Percentiles rank a stretch among this genome's conserved stretches.
Evolutionary conservation across 2,888 invertebrate genomes (phyloP).

Genomic region (Podotricha telesiphe): DNA sequence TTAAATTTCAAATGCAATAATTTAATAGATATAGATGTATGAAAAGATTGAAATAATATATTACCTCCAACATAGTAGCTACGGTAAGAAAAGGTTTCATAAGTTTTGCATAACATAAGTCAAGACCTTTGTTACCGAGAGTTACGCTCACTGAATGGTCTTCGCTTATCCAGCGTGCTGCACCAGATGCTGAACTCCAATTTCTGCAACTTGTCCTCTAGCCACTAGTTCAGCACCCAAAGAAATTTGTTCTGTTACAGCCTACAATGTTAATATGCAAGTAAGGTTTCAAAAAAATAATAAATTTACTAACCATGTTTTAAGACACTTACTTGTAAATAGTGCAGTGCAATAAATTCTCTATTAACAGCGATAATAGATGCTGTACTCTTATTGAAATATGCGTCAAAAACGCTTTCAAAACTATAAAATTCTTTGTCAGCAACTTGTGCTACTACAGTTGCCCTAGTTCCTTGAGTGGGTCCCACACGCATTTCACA

Average conservation of each 20-base stretch:
- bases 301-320: neutral
- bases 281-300: neutral
- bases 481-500: constrained; percentile 74
- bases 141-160: constrained; percentile 73
- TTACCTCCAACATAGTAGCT: constrained; percentile 75
- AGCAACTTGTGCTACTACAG: constrained; percentile 71
- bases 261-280: constrained; percentile 51
- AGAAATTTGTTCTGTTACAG: constrained; percentile 65
- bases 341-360: constrained; percentile 76
- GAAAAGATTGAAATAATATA: neutral
- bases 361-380: constrained; percentile 75
- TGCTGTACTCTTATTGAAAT: constrained; percentile 66
- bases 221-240: constrained; percentile 76
- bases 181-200: constrained; percentile 73
- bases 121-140: constrained; percentile 74
- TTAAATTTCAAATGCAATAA: neutral
- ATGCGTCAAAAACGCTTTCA: constrained; percentile 74
- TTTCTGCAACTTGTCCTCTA: constrained; percentile 63
- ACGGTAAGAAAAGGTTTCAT: constrained; percentile 73
- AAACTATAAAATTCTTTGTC: constrained; percentile 72
- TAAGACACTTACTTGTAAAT: constrained; percentile 64
- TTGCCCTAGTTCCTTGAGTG: constrained; percentile 63
- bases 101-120: constrained; percentile 71
- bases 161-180: constrained; percentile 67
- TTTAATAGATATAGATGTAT: no score